Percentiles rank a stretch among this genome's conserved stretches.
Conservation (phyloP, 2,888 invertebrate genomes). For the Argyresthia albistria region DNA sequence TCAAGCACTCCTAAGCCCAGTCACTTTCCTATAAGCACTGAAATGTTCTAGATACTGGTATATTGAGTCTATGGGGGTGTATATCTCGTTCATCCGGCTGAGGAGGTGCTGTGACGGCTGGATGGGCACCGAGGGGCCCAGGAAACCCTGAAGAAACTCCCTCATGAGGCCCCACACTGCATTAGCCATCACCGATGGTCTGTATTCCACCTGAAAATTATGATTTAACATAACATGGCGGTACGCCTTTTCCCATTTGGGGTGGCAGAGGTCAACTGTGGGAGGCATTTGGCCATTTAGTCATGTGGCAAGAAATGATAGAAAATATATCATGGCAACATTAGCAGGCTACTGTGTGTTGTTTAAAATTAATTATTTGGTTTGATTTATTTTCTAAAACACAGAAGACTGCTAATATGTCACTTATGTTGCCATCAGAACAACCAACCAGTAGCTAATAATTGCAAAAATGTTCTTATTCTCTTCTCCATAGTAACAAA, state of each 20-base stretch:
- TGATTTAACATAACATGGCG: too few species aligned
- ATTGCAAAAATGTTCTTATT: too few species aligned
- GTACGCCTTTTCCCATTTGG: constrained; percentile 69
- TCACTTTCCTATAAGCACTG: constrained; percentile 86
- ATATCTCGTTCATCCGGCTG: constrained; percentile 85
- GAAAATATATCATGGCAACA: too few species aligned
- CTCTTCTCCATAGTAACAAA: too few species aligned
- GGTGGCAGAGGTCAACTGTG: constrained; percentile 91
- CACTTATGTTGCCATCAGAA: too few species aligned
- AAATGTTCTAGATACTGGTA: constrained; percentile 97
- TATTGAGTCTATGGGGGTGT: constrained; percentile 92
- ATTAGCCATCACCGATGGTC: constrained; percentile 89
- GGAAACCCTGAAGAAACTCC: constrained; percentile 92
- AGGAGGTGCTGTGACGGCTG: constrained; percentile 82
- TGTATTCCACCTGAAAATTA: constrained; percentile 82
- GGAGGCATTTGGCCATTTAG: too few species aligned
- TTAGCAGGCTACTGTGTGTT: too few species aligned
- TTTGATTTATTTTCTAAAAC: too few species aligned
- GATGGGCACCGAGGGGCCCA: constrained; percentile 83
- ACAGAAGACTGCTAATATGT: too few species aligned
- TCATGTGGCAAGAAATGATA: too few species aligned
- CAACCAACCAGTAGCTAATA: constrained; percentile 9
- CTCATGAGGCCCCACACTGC: constrained; percentile 93
- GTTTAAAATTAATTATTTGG: too few species aligned
- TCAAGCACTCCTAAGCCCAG: constrained; percentile 54